phyloP scores from a whole-genome alignment of 2,797 vertebrate genomes.

The Macropus fuliginosus region DNA sequence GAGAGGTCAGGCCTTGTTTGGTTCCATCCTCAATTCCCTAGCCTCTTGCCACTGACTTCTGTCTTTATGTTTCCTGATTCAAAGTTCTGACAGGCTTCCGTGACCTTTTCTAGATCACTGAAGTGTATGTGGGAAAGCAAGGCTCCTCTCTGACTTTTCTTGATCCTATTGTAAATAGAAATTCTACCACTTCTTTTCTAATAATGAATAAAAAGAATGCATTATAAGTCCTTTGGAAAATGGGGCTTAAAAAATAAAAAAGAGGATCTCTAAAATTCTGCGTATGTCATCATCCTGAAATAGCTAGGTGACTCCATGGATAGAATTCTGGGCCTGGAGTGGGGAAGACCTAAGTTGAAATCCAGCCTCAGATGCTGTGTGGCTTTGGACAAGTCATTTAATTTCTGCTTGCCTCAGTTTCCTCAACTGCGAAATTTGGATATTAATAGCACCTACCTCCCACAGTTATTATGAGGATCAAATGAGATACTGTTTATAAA shows the following conservation, averaged over 20 bases:
- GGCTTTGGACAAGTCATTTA: too few species aligned
- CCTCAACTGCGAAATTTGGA: too few species aligned
- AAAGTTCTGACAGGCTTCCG: neutral
- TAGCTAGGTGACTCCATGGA: neutral
- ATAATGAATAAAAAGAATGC: too few species aligned
- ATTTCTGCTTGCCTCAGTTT: too few species aligned
- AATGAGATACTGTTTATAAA: neutral
- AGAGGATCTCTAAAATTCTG: neutral
- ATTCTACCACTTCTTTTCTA: neutral
- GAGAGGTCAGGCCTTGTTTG: neutral
- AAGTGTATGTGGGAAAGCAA: neutral
- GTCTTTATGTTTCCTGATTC: neutral
- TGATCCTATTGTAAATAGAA: neutral
- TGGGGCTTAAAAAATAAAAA: too few species aligned
- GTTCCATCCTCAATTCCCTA: neutral
- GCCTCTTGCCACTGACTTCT: neutral
- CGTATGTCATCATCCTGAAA: neutral
- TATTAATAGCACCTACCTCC: neutral
- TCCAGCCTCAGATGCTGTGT: too few species aligned
- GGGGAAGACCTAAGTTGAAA: too few species aligned
- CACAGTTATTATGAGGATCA: neutral
- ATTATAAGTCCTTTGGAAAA: too few species aligned
- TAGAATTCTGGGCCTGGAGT: too few species aligned
- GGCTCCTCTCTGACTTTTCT: neutral
- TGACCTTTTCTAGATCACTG: neutral